A percentile compares a stretch with the other conserved stretches of the same genome.
phyloP scores from a whole-genome alignment of 2,113 vertebrate genomes.

The Rhodinocichla rosea region DNA sequence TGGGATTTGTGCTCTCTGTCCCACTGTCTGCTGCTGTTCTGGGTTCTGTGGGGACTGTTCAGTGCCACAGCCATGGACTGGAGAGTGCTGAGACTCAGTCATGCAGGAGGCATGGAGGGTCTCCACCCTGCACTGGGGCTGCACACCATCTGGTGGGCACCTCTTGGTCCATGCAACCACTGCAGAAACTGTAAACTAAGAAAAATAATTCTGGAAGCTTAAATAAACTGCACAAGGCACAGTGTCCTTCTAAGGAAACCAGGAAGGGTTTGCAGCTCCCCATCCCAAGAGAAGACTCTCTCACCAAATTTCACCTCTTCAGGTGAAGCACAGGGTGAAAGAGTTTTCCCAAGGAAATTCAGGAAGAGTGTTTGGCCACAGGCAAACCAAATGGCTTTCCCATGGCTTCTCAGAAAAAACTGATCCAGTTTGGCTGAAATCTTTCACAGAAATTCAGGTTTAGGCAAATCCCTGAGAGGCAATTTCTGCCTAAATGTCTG shows the following conservation, averaged over 20 bases:
- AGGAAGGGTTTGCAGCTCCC: not conserved
- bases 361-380: not conserved
- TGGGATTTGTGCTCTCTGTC: not conserved
- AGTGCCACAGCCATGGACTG: not conserved
- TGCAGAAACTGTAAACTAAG: not conserved
- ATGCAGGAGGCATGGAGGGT: not conserved
- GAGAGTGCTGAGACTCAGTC: not conserved
- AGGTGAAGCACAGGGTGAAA: not conserved
- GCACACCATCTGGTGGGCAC: too few relatives aligned
- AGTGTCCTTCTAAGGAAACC: not conserved
- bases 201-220: not conserved
- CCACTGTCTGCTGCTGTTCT: not conserved
- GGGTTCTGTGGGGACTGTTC: not conserved
- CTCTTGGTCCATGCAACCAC: not conserved
- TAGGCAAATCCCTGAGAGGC: not conserved
- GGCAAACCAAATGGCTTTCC: not conserved
- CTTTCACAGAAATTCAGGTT: not conserved
- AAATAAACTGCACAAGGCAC: not conserved
- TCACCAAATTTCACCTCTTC: not conserved
- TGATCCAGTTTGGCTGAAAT: not conserved
- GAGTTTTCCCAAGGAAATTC: not conserved
- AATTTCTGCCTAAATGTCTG: not conserved
- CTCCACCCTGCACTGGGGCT: not conserved
- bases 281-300: not conserved
- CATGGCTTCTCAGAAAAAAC: not conserved